phyloP scores from a whole-genome alignment of 2,797 vertebrate genomes.

The Oreonectes daqikongensis region DNA sequence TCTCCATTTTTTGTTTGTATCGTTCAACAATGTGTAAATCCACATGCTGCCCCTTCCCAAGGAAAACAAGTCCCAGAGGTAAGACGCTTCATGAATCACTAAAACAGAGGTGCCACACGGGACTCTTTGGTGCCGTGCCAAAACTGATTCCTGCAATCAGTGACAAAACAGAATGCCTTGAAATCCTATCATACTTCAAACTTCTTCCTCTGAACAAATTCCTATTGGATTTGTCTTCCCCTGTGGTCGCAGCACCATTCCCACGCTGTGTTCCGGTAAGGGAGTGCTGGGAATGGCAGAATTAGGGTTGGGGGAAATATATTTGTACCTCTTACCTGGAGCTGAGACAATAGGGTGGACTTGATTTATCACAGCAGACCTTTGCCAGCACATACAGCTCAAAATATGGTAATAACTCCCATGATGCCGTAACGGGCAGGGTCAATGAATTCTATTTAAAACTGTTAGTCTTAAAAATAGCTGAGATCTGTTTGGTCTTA shows the following conservation, averaged over 20 bases:
- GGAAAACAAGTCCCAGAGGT: constrained; percentile 56
- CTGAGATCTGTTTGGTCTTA: not conserved
- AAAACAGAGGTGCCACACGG: constrained; percentile 52
- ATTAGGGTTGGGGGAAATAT: constrained; percentile 28
- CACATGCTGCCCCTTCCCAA: constrained; percentile 54
- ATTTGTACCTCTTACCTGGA: constrained; percentile 67
- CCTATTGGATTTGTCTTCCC: constrained; percentile 44
- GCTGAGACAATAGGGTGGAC: constrained; percentile 74
- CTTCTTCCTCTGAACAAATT: constrained; percentile 26
- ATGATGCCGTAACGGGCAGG: not conserved
- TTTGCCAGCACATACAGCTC: constrained; percentile 43
- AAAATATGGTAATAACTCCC: constrained; percentile 26
- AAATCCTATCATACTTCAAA: constrained; percentile 54
- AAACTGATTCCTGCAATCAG: constrained; percentile 54
- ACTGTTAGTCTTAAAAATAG: constrained; percentile 38
- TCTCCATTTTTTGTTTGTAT: constrained; percentile 58
- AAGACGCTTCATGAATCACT: constrained; percentile 62
- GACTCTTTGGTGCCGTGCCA: constrained; percentile 51
- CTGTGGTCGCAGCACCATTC: constrained; percentile 57
- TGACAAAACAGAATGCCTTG: constrained; percentile 58
- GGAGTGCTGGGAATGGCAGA: constrained; percentile 59
- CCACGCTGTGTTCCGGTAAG: constrained; percentile 62
- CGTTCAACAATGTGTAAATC: constrained; percentile 59
- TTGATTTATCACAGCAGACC: constrained; percentile 46
- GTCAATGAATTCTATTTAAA: constrained; percentile 6